Conservation (phyloP, 2,113 vertebrate species). For the Muscicapa adusta region DNA sequence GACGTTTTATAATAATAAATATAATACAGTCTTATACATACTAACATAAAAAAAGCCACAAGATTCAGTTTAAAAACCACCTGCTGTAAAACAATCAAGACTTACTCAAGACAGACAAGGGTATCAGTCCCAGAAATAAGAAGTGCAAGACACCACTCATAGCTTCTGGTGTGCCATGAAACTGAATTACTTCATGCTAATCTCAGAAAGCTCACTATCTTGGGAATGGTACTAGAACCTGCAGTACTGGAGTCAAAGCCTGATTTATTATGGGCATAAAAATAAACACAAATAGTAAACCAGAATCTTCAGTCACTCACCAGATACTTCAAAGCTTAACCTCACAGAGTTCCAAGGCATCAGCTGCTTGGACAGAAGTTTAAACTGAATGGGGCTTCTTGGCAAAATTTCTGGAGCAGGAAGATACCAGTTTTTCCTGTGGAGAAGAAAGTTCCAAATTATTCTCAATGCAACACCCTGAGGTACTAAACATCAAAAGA, state of each 20-base stretch:
- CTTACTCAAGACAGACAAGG: not conserved
- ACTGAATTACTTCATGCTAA: not conserved
- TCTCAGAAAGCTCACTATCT: not conserved
- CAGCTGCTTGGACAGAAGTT: constrained; percentile 82
- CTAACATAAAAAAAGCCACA: not conserved
- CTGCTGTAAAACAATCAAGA: not conserved
- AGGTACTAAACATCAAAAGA: not conserved
- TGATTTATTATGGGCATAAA: not conserved
- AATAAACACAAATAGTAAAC: not conserved
- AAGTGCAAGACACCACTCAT: not conserved
- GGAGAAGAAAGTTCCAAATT: not conserved
- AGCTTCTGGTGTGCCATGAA: not conserved
- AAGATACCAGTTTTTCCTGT: constrained; percentile 96
- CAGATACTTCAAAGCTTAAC: constrained; percentile 86
- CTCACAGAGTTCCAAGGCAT: constrained; percentile 80
- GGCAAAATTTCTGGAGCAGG: constrained; percentile 83
- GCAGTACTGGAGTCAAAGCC: not conserved
- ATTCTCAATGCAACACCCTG: not conserved
- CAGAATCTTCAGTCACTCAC: constrained; percentile 58
- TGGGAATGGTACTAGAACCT: not conserved
- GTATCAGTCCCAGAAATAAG: not conserved
- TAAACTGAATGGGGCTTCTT: constrained; percentile 78
- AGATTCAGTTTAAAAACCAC: not conserved
- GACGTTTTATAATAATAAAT: not conserved
- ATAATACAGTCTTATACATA: not conserved